A percentile compares a stretch with the other conserved stretches of the same genome.
These are phyloP conservation scores for Caranx melampygus DNA, from an alignment of 2,113 vertebrate species.

Conservation along the genomic window DNA sequence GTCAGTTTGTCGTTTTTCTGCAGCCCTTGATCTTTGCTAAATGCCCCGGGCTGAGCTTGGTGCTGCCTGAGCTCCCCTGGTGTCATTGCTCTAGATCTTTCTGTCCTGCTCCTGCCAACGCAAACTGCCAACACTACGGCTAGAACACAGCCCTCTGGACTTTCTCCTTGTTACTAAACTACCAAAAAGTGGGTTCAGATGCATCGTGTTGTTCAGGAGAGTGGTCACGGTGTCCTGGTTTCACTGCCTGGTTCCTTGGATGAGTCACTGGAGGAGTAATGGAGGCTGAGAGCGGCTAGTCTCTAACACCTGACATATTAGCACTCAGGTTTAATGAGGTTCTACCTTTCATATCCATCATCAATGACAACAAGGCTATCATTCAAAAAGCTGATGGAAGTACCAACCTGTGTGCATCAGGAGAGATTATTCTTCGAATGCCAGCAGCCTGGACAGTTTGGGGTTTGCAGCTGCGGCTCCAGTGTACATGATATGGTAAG, in stretches of 20 bases:
- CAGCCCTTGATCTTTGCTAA: conserved; percentile 74
- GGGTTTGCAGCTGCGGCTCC: conserved; percentile 41
- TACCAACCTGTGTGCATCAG: conserved; percentile 16
- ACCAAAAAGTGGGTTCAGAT: conserved; percentile 36
- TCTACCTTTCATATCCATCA: not conserved
- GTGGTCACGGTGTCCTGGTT: conserved; percentile 25
- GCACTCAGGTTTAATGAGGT: conserved; percentile 20
- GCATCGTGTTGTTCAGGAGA: not conserved
- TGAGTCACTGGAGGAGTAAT: conserved; percentile 3
- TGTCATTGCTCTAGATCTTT: conserved; percentile 70
- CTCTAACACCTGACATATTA: conserved; percentile 11
- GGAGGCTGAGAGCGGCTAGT: not conserved
- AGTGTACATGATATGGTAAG: conserved; percentile 52
- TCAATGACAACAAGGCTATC: not conserved
- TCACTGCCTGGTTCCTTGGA: not conserved
- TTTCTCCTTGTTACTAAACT: conserved; percentile 36
- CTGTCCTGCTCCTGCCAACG: conserved; percentile 48
- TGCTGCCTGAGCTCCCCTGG: conserved; percentile 59
- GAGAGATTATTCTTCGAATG: not conserved
- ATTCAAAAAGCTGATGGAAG: not conserved
- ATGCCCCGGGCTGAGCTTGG: conserved; percentile 59
- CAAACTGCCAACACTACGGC: conserved; percentile 37
- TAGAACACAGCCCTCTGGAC: conserved; percentile 31
- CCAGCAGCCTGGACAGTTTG: conserved; percentile 2
- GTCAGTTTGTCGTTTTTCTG: conserved; percentile 64